Percentiles rank a stretch among this genome's conserved stretches.
phyloP scores from a whole-genome alignment of 2,797 vertebrate species.

The Perodicticus potto region DNA sequence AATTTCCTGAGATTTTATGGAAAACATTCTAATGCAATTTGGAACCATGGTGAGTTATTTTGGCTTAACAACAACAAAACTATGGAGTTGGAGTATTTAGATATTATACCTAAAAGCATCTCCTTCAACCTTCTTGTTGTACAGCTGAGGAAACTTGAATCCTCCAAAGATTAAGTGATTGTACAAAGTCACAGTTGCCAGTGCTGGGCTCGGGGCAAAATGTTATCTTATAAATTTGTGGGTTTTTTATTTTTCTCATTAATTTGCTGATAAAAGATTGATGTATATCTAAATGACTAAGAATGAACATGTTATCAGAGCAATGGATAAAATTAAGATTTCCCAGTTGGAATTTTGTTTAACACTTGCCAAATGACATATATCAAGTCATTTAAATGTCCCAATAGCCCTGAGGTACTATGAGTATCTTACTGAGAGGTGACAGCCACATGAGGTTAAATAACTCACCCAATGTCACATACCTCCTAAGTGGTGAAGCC shows the following conservation, averaged over 20 bases:
- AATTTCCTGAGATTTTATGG: conserved; percentile 53
- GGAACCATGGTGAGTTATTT: conserved; percentile 59
- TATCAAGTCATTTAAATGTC: neutral
- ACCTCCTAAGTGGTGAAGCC: neutral
- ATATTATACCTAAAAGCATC: conserved; percentile 35
- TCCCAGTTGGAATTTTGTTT: conserved; percentile 11
- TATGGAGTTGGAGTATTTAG: neutral
- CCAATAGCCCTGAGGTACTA: neutral
- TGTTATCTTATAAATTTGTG: neutral
- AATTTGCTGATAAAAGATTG: conserved; percentile 33
- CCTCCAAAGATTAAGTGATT: neutral
- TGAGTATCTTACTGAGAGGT: neutral
- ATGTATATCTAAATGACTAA: neutral
- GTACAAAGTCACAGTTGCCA: neutral
- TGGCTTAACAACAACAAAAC: conserved; percentile 36
- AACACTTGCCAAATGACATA: neutral
- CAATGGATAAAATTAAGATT: neutral
- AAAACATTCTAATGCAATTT: conserved; percentile 48
- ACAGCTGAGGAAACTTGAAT: neutral
- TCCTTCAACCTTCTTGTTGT: conserved; percentile 21
- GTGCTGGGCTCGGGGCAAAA: neutral
- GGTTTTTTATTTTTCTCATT: neutral
- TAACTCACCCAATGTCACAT: neutral
- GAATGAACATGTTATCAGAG: neutral
- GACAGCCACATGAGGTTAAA: neutral